Evolutionary conservation across 2,888 invertebrate genomes (phyloP).

Genomic region (Oscheius sp.): DNA sequence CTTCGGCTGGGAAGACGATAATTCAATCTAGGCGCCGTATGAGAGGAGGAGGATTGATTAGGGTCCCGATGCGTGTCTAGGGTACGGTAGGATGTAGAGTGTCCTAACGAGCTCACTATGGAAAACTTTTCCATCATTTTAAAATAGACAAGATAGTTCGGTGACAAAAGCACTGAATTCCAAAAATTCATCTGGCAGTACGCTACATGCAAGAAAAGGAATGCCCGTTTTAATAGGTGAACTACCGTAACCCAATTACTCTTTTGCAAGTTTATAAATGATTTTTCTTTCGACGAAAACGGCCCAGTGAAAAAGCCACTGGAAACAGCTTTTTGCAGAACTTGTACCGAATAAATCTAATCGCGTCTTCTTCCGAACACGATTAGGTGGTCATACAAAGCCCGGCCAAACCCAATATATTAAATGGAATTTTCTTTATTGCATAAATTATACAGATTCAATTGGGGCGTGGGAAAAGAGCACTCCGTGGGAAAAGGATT

Average conservation of each 20-base stretch:
- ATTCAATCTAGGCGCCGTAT: constrained; percentile 34
- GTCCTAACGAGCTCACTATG: constrained; percentile 33
- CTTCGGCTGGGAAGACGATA: constrained; percentile 29
- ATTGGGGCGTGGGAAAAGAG: constrained; percentile 30
- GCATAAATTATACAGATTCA: constrained; percentile 42
- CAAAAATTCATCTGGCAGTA: no score
- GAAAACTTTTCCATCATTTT: constrained; percentile 20
- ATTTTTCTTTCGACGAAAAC: neutral
- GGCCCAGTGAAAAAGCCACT: neutral
- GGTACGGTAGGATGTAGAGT: constrained; percentile 32
- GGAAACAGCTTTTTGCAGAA: neutral
- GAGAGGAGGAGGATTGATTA: constrained; percentile 35
- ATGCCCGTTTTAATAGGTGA: no score
- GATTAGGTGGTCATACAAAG: constrained; percentile 37
- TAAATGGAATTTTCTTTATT: constrained; percentile 41
- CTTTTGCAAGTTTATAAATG: neutral
- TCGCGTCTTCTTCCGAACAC: constrained; percentile 33
- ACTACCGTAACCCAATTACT: no score
- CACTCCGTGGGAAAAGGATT: constrained; percentile 23
- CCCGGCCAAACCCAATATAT: constrained; percentile 41
- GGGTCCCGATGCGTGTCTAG: constrained; percentile 30
- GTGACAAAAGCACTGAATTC: neutral
- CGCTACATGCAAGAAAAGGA: no score
- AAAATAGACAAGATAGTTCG: neutral
- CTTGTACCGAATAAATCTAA: constrained; percentile 33